Base-by-base conservation (phyloP, 2,888 invertebrate species). In the Zeuzera pyrina region DNA sequence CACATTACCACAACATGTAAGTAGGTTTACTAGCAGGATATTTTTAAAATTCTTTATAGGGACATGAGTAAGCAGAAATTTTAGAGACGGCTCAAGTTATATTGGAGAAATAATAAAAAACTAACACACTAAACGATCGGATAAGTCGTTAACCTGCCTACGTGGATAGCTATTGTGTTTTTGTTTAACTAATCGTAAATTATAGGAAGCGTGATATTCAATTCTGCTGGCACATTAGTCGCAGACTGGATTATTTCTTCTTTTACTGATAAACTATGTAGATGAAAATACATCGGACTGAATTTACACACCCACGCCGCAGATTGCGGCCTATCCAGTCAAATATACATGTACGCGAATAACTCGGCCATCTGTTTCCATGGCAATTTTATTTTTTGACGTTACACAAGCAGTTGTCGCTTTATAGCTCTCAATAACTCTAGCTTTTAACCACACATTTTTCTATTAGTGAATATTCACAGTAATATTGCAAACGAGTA, bases 11-110 rank as follows among this genome's bases (percentile, higher is more conserved):
- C 48, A 45, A 52, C 56, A 53, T 52, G 57, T 58, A 71, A 67
- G 55, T 70, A 60, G 72, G 74, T 76, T 77, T 73, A 73, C 60
- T 52, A 55, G 51, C 36, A 41, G 42, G 46, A 38, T 65, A 58
- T 72, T 69, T 65, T 57, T 58, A 61, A 60, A 57, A 48, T 34
- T 12, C 11, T 6, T 22, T 21, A 29, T 22, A 15, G 22, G 27
- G 23, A 7, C 21, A 21, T 32, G 27, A 19, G 19, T 35, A 32
- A 21, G 30, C 21, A 29, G 13, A 26, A 25, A 21, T 29, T 21
- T 14, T 33, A 28, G 8, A 15, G 29, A 23, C 28, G 30, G 16
- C 28, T n/a, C n/a, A n/a, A n/a, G n/a, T n/a, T n/a, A n/a, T n/a
- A n/a, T n/a, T n/a, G n/a, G n/a, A n/a, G n/a, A n/a, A n/a, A n/a